These are phyloP conservation scores for Acrocephalus arundinaceus DNA, from an alignment of 2,113 vertebrate species.

Conservation along the genomic window DNA sequence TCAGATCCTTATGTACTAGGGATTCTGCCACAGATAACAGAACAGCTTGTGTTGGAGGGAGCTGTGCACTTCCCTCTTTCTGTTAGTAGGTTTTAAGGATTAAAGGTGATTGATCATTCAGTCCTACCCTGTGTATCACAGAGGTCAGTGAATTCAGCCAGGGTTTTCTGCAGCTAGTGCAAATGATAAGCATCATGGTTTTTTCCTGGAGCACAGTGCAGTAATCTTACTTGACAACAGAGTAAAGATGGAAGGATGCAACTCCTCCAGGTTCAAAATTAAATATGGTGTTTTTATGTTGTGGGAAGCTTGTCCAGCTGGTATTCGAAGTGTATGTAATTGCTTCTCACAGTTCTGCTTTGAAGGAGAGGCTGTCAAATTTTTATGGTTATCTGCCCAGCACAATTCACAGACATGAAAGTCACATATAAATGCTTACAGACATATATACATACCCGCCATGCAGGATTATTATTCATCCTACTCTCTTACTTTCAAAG, in stretches of 20 bases:
- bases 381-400: not conserved
- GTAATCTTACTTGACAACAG: not conserved
- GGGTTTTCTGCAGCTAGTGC: not conserved
- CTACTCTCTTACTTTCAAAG: slow-evolving; percentile 11
- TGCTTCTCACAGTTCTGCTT: slow-evolving; percentile 15
- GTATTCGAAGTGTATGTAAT: slow-evolving; percentile 25
- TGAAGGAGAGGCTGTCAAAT: slow-evolving; percentile 17
- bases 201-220: not conserved
- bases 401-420: slow-evolving; percentile 18
- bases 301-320: not conserved
- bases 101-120: not conserved
- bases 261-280: not conserved
- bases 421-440: not conserved
- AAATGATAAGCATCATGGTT: not conserved
- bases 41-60: not conserved
- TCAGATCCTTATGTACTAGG: not conserved
- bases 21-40: not conserved
- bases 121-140: not conserved
- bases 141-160: not conserved
- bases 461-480: not conserved
- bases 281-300: not conserved
- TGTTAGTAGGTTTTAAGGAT: not conserved
- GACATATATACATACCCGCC: not conserved
- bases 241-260: not conserved
- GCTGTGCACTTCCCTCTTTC: not conserved